Evolutionary conservation across 2,113 vertebrate species (phyloP).

Genomic region (Ammospiza caudacuta): DNA sequence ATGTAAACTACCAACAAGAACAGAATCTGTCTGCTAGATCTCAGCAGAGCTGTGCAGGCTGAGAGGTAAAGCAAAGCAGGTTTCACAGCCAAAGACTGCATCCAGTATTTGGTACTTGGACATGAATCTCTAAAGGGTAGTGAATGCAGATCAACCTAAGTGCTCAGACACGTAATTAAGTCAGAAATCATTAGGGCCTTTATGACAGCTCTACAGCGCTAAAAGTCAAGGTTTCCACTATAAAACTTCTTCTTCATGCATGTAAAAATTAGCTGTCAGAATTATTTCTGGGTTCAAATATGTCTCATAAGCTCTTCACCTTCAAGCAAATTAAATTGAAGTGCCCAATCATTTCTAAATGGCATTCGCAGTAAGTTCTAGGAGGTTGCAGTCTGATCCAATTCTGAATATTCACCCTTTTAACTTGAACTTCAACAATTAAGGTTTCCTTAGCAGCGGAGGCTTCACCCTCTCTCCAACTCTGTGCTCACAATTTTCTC

Average conservation of each 20-base stretch:
- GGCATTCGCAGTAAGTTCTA: background rate
- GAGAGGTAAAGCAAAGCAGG: background rate
- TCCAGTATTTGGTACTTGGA: background rate
- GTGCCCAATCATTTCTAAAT: constrained; percentile 48
- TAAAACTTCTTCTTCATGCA: background rate
- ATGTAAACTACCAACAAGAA: background rate
- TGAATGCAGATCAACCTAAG: background rate
- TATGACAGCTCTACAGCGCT: background rate
- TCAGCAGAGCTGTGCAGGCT: background rate
- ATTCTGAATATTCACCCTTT: background rate
- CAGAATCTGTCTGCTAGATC: background rate
- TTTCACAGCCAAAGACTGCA: background rate
- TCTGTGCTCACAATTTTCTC: background rate
- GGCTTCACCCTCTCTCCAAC: background rate
- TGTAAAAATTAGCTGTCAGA: constrained; percentile 29
- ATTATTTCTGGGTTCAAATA: constrained; percentile 36
- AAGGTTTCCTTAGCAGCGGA: background rate
- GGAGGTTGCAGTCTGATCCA: background rate
- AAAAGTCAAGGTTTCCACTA: constrained; percentile 18
- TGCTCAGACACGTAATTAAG: background rate
- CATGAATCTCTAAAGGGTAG: background rate
- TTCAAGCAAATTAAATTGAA: constrained; percentile 50
- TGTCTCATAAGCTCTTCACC: background rate
- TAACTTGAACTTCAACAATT: background rate
- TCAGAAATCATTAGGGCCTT: constrained; percentile 13